Evolutionary conservation across 2,797 vertebrate genomes (phyloP).

Genomic region (Lacerta bilineata): DNA sequence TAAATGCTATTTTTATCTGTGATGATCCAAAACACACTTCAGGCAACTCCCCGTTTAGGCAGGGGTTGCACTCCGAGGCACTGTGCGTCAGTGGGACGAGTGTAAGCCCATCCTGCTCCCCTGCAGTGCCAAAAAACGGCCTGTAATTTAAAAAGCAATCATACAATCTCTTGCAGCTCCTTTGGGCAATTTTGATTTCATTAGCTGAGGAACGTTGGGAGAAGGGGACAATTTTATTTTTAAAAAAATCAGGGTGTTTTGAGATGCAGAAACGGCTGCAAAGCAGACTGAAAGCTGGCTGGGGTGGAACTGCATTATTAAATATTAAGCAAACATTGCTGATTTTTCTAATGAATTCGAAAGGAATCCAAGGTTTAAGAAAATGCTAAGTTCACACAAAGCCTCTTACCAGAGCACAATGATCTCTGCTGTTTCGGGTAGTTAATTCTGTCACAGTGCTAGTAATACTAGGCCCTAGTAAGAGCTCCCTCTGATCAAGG

Average conservation of each 20-base stretch:
- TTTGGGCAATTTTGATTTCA: background rate
- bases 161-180: background rate
- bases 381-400: background rate
- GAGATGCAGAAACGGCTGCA: background rate
- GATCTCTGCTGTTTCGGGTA: constrained; percentile 95
- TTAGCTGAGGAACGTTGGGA: background rate
- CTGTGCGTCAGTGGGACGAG: too few species aligned
- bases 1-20: background rate
- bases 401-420: constrained; percentile 93
- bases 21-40: constrained; percentile 9
- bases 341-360: background rate
- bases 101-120: too few species aligned
- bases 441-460: constrained; percentile 96
- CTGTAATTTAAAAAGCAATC: background rate
- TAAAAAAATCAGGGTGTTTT: background rate
- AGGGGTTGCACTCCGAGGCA: too few species aligned
- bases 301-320: background rate
- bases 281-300: background rate
- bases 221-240: constrained; percentile 4
- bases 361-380: background rate
- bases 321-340: background rate
- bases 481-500: constrained; percentile 92
- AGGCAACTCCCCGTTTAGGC: too few species aligned
- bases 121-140: too few species aligned
- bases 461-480: constrained; percentile 93